Evolutionary conservation across 2,888 invertebrate genomes (phyloP), one percentile per base, ranked within the genome.

Genomic region (Elgonia sp.): DNA sequence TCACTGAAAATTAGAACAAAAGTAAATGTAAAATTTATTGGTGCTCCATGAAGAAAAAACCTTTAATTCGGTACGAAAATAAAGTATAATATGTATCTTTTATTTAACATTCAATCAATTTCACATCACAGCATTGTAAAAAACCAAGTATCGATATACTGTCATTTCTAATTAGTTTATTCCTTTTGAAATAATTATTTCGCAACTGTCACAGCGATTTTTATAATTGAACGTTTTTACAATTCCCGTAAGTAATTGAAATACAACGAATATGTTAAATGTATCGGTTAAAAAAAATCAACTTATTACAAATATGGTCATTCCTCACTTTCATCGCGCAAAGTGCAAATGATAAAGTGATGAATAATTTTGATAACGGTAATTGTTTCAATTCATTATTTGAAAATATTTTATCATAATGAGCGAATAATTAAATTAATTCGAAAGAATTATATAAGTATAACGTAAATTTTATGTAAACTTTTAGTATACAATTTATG

Each of bases 1-100:
- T 86, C 81, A 81, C 69, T 50, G 75, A 69, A 75, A 86, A 86
- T 86, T 80, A 76, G 85, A 80, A 86, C 85, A 86, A 86, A 85
- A 85, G 85, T 80, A 85, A 75, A 60, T 85, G 80, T 18, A 85
- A 75, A 65, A 79, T 85, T 73, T 73, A 79, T 77, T 77, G 72
- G 75, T 76, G 76, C 39, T 57, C 70, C 70, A 42, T 20, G 63
- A 84, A 84, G 57, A 9, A 76, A 84, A 84, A 79, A 84, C 55
- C 84, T 84, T 63, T 72, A 79, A 67, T 29, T 70, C 65, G 79
- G 46, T 79, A 84, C 79, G 20, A 85, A 85, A 80, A 85, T 85
- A 85, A 85, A 80, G 42, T 75, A 75, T 80, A 69, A 80, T 80
- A 75, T 80, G 67, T 80, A 85, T 85, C 69, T 75, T 62, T 85